phyloP scores from a whole-genome alignment of 1,140 invertebrate species.

The Linepithema humile region DNA sequence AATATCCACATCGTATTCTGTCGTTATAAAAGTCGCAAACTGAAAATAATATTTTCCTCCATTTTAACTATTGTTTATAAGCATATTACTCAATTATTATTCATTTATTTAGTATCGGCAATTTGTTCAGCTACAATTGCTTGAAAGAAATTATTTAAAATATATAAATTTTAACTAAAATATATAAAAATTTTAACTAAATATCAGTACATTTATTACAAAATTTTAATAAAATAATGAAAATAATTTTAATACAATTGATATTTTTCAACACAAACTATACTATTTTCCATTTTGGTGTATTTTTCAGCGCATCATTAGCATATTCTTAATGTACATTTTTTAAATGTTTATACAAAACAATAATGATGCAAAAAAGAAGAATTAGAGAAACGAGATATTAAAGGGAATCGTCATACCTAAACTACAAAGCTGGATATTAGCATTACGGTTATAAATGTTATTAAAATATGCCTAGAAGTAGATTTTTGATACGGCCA shows the following conservation, averaged over 20 bases:
- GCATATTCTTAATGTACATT: too few relatives aligned
- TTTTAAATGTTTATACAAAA: too few relatives aligned
- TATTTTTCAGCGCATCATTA: too few relatives aligned
- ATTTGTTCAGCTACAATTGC: background rate
- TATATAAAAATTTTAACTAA: background rate
- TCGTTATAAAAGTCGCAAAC: conserved; percentile 20
- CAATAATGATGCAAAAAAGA: background rate
- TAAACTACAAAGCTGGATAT: background rate
- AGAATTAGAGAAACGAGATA: background rate
- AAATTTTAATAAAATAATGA: background rate
- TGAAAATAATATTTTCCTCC: conserved; percentile 24
- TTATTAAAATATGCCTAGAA: background rate
- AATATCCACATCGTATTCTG: background rate
- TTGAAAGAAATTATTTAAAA: conserved; percentile 1
- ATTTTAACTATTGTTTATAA: background rate
- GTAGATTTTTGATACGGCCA: conserved; percentile 43
- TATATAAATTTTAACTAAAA: too few relatives aligned
- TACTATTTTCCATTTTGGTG: background rate
- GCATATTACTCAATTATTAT: too few relatives aligned
- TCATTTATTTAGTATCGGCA: background rate
- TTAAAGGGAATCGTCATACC: background rate
- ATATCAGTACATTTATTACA: background rate
- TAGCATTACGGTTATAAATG: background rate
- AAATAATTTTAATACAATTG: background rate
- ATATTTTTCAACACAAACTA: too few relatives aligned